Conservation (phyloP, 2,113 vertebrate genomes). For the Phyllopteryx taeniolatus region DNA sequence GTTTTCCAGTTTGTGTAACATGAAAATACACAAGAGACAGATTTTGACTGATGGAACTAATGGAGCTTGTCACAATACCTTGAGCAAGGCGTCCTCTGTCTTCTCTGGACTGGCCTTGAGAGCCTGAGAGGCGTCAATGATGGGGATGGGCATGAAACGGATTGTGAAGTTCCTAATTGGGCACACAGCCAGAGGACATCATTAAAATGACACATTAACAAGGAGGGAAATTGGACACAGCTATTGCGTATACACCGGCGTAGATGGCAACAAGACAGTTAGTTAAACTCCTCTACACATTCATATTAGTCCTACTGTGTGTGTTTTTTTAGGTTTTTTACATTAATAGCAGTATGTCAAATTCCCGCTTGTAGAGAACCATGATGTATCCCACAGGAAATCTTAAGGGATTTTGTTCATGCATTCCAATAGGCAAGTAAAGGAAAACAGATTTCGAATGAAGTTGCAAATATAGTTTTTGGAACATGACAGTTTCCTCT, state of each 20-base stretch:
- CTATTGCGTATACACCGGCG: not conserved
- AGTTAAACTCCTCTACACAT: not conserved
- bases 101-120: slow-evolving; percentile 94
- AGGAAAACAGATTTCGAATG: not conserved
- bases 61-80: slow-evolving; percentile 70
- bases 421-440: not conserved
- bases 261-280: not conserved
- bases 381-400: no score
- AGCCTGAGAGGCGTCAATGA: slow-evolving; percentile 94
- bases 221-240: not conserved
- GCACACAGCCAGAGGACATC: slow-evolving; percentile 13
- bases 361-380: not conserved
- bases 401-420: not conserved
- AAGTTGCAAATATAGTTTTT: not conserved
- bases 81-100: slow-evolving; percentile 92
- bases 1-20: not conserved
- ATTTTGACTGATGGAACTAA: not conserved
- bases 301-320: not conserved
- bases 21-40: not conserved
- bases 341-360: not conserved
- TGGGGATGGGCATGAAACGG: slow-evolving; percentile 95
- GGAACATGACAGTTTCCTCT: not conserved
- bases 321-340: not conserved
- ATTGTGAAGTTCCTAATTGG: slow-evolving; percentile 88
- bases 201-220: not conserved